These are phyloP conservation scores for Drosophila borborema DNA, from an alignment of 2,888 invertebrate species.

Conservation along the genomic window DNA sequence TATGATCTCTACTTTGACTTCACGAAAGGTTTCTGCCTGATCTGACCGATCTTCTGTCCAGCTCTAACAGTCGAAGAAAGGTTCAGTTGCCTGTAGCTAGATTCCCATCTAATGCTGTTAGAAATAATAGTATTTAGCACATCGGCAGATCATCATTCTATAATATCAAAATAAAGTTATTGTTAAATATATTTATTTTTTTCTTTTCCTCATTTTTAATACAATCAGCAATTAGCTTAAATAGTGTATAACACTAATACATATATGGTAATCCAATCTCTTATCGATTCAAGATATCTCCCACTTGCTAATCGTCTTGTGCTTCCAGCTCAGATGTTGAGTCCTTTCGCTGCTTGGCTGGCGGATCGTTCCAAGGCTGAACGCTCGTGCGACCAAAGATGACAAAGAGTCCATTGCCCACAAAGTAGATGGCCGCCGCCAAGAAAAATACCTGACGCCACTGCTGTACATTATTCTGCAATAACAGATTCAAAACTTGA, in stretches of 20 bases:
- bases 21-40: no score
- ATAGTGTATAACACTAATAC: no score
- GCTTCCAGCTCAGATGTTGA: slow-evolving; percentile 69
- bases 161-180: neutral
- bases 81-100: no score
- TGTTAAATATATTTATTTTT: neutral
- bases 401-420: slow-evolving; percentile 89
- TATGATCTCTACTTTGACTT: no score
- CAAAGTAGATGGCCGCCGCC: slow-evolving; percentile 89
- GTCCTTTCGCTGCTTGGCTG: slow-evolving; percentile 56
- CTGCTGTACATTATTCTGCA: slow-evolving; percentile 88
- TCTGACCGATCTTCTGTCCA: no score
- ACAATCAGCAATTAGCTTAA: neutral
- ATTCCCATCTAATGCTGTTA: no score
- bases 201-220: neutral
- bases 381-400: slow-evolving; percentile 88
- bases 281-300: neutral
- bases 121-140: no score
- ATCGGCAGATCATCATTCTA: neutral
- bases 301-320: slow-evolving; percentile 27
- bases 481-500: slow-evolving; percentile 36
- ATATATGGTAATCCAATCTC: no score
- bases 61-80: no score
- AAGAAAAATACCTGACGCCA: slow-evolving; percentile 92
- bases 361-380: slow-evolving; percentile 89